Base-by-base conservation (phyloP, 2,113 vertebrate genomes). In the Litocranius walleri region DNA sequence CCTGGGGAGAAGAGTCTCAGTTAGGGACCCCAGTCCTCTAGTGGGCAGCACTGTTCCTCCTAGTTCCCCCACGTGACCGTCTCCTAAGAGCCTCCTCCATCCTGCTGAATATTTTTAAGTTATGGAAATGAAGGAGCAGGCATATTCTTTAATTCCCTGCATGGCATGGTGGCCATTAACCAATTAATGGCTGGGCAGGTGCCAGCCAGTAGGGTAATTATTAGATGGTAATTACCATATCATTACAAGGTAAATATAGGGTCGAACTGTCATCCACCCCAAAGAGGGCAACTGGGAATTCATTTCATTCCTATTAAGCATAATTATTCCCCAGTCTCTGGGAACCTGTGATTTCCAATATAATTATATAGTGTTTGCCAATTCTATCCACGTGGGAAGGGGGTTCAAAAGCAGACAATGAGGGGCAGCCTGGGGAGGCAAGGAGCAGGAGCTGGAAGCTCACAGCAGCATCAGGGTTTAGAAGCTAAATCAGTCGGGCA, bases 231-330 rank as follows among this genome's bases (percentile, higher is more conserved):
- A 81, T 91, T 56, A 88, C 77, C 11, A 27, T 88, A 71, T 94
- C 10, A 97, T 97, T 89, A 97, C 92, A 94, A 97, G 96, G 98
- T 86, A 97, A 98, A 86, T 98, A 59, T 10, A 50, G 97, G 98
- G 96, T 98, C 36, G 71, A 96, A 98, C 98, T 98, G 98, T 96
- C 98, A 98, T 97, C 98, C 97, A 97, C 97, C 97, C 98, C 95
- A 84, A 96, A 99, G 97, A 9, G 98, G 98, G 98, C 98, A 99
- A 98, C 98, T 98, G 98, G 98, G 98, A 98, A 98, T 98, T 98
- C 98, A 98, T 99, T 99, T 98, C 98, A 98, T 98, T 99, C 98
- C 98, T 98, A 98, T 98, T 99, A 99, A 98, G 94, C 91, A 54
- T 98, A 99, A 99, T 99, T 99, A 98, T 98, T 98, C 98, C 85